Evolutionary conservation across 2,888 invertebrate genomes (phyloP).

Genomic region (Ethmia dodecea): DNA sequence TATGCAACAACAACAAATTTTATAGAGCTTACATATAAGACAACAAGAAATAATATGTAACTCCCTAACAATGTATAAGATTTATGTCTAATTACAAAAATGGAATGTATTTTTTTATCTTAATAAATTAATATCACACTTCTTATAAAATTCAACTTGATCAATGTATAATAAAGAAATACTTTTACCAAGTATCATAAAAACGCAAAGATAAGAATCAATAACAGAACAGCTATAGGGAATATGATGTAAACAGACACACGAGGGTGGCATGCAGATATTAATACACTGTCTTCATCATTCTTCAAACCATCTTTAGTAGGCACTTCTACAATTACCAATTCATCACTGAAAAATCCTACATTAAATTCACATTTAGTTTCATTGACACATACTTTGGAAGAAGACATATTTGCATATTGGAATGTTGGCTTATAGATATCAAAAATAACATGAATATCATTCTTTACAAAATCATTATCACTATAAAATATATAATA

Average conservation of each 20-base stretch:
- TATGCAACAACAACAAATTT: slow-evolving; percentile 2
- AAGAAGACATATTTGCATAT: slow-evolving; percentile 82
- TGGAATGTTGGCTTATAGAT: slow-evolving; percentile 91
- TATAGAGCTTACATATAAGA: slow-evolving; percentile 3
- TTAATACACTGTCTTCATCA: slow-evolving; percentile 83
- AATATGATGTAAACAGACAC: slow-evolving; percentile 88
- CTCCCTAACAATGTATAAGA: not conserved
- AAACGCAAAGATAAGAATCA: slow-evolving; percentile 89
- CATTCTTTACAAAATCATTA: slow-evolving; percentile 87
- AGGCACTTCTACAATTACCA: slow-evolving; percentile 90
- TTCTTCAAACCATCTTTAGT: slow-evolving; percentile 88
- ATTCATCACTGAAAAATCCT: slow-evolving; percentile 84
- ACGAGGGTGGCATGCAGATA: slow-evolving; percentile 88
- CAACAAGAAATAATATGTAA: slow-evolving; percentile 2
- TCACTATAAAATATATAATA: slow-evolving; percentile 94
- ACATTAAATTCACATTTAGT: slow-evolving; percentile 87
- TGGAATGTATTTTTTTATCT: no score
- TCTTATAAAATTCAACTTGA: slow-evolving; percentile 63
- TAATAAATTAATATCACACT: slow-evolving; percentile 72
- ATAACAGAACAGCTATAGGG: slow-evolving; percentile 85
- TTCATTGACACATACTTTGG: slow-evolving; percentile 84
- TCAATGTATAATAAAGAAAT: slow-evolving; percentile 45
- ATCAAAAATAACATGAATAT: slow-evolving; percentile 90
- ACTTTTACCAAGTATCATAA: slow-evolving; percentile 77
- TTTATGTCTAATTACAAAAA: slow-evolving; percentile 14